Conservation (phyloP, 1,140 invertebrate species). For the Watersipora subatra region DNA sequence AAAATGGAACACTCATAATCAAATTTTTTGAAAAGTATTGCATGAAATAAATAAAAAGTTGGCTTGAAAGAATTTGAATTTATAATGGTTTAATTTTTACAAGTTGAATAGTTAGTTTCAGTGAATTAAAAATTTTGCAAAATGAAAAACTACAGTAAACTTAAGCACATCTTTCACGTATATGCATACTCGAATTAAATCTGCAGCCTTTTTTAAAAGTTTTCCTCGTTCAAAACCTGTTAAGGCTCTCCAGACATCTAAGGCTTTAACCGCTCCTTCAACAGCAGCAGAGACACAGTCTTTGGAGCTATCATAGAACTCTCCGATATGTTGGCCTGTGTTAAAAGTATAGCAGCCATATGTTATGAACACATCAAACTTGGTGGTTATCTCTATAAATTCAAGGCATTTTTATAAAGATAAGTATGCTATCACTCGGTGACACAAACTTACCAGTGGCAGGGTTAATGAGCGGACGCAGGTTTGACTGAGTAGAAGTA, state of each 20-base stretch:
- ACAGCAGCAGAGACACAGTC: constrained; percentile 23
- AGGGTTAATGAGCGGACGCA: background rate
- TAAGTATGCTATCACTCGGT: no score
- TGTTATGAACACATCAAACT: no score
- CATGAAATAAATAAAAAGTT: no score
- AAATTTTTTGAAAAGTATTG: no score
- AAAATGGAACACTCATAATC: no score
- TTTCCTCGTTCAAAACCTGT: constrained; percentile 33
- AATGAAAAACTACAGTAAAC: no score
- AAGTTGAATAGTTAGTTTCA: no score
- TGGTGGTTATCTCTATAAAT: background rate
- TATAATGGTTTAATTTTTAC: no score
- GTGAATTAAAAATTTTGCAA: no score
- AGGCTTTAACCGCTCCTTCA: constrained; percentile 17
- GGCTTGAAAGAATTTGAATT: no score
- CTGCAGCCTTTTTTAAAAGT: constrained; percentile 26
- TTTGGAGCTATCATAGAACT: background rate
- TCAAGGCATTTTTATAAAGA: background rate
- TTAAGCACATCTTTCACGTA: no score
- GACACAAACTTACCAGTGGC: background rate
- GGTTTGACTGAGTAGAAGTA: background rate
- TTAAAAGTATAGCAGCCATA: background rate
- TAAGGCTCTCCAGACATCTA: constrained; percentile 23
- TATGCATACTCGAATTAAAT: constrained; percentile 28
- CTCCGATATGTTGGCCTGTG: background rate